These are phyloP conservation scores for Hapalemur alaotrensis DNA, from an alignment of 2,797 vertebrate genomes.

Conservation along the genomic window DNA sequence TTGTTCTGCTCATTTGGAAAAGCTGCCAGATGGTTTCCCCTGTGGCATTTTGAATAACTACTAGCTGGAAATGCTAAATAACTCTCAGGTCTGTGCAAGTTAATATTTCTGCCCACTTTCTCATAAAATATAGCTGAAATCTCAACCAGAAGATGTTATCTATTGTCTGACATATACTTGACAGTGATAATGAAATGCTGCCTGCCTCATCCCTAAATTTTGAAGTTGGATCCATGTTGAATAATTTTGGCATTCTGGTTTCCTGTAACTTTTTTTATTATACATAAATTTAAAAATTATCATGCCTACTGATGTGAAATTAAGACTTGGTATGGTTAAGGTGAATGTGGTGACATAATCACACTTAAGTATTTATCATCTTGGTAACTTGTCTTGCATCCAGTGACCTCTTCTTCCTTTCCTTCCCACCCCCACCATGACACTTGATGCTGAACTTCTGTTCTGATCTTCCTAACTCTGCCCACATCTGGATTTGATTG, in stretches of 20 bases:
- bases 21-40: conserved; percentile 8
- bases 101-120: conserved; percentile 45
- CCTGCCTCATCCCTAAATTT: conserved; percentile 30
- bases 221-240: background rate
- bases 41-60: conserved; percentile 42
- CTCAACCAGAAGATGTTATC: conserved; percentile 5
- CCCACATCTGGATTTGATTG: conserved; percentile 39
- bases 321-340: background rate
- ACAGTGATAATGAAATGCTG: conserved; percentile 50
- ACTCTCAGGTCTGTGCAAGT: conserved; percentile 40
- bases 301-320: conserved; percentile 19
- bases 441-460: background rate
- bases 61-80: conserved; percentile 45
- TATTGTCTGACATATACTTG: background rate
- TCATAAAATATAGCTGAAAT: conserved; percentile 59
- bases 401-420: background rate
- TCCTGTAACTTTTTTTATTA: background rate
- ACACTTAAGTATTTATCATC: background rate
- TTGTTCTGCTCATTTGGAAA: conserved; percentile 46
- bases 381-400: conserved; percentile 3
- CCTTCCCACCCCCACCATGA: background rate
- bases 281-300: conserved; percentile 20
- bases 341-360: conserved; percentile 34
- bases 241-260: background rate
- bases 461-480: background rate